Percentiles rank a stretch among this genome's conserved stretches.
phyloP scores from a whole-genome alignment of 1,140 invertebrate genomes.

The Hyposmocoma kahamanoa region DNA sequence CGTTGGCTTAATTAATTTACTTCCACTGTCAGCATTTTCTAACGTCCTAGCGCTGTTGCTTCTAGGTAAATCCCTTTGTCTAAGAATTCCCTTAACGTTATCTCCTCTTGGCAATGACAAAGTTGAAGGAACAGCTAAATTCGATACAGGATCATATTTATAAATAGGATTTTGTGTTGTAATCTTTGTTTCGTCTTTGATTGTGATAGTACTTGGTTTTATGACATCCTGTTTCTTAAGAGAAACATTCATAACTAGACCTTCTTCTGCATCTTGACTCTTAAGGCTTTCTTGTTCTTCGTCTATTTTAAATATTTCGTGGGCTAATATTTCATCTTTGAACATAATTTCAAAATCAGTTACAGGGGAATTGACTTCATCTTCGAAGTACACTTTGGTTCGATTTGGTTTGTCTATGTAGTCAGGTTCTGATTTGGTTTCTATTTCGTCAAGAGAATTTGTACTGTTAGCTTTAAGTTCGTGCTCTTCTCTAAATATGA shows the following conservation, averaged over 20 bases:
- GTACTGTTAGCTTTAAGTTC: slow-evolving; percentile 54
- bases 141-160: slow-evolving; percentile 52
- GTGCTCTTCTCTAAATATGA: slow-evolving; percentile 69
- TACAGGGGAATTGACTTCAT: slow-evolving; percentile 58
- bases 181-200: slow-evolving; percentile 59
- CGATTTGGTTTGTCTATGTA: slow-evolving; percentile 56
- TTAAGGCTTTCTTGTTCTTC: slow-evolving; percentile 65
- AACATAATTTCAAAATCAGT: slow-evolving; percentile 74
- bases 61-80: slow-evolving; percentile 31
- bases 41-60: slow-evolving; percentile 52
- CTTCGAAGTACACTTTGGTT: slow-evolving; percentile 66
- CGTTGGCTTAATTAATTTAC: slow-evolving; percentile 34
- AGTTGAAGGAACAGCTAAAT: slow-evolving; percentile 39
- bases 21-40: slow-evolving; percentile 48
- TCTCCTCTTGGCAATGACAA: slow-evolving; percentile 58
- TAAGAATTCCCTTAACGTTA: slow-evolving; percentile 59
- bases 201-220: slow-evolving; percentile 57
- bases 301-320: slow-evolving; percentile 68
- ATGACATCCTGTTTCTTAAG: slow-evolving; percentile 60
- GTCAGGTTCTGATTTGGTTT: slow-evolving; percentile 64
- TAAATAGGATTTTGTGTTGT: slow-evolving; percentile 47
- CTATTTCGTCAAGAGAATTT: slow-evolving; percentile 46
- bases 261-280: slow-evolving; percentile 58
- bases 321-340: slow-evolving; percentile 61
- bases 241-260: slow-evolving; percentile 52